Evolutionary conservation across 2,888 invertebrate genomes (phyloP), one percentile per base, ranked within the genome.

Genomic region (Crocallis elinguaria): DNA sequence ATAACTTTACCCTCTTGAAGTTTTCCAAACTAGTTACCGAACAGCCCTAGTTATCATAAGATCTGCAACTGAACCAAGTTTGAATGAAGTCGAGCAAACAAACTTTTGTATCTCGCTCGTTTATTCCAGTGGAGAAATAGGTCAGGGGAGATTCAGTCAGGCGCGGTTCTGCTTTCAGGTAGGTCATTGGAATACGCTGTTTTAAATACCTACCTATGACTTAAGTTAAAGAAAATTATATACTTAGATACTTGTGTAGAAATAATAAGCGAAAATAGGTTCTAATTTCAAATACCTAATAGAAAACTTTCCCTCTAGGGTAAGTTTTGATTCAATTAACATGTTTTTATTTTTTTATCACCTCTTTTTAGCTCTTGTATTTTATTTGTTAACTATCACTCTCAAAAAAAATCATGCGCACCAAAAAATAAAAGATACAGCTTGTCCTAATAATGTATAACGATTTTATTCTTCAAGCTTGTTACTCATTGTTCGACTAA

Each of bases 41-140:
- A 36, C 30, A 16, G 17, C 27, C 41, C 14, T 12, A n/a, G 19
- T 33, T 44, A 49, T 54, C 44, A 29, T 29, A 13, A 42, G 38
- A 54, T 53, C 42, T 53, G 48, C 48, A 53, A 37, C 48, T 49
- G 48, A 29, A 33, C 48, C 38, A 38, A 53, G 30, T 51, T 33
- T 30, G 16, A 41, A 42, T 41, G 41, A 51, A 44, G 11, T 36
- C 29, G 45, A 35, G 38, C 56, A 29, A 42, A 29, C n/a, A 44
- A 32, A 64, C 55, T 65, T 64, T 33, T 38, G 37, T 17, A 14
- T 25, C 43, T 16, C 48, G 7, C 12, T 14, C 14, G 48, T 33
- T 45, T 54, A 53, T 49, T 49, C 48, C 1, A 27, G 19, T 1
- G 2, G 21, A 33, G 43, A 54, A 21, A 38, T 54, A 54, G 38